These are phyloP conservation scores for Tympanuchus pallidicinctus DNA, from an alignment of 2,113 vertebrate species.

Conservation along the genomic window DNA sequence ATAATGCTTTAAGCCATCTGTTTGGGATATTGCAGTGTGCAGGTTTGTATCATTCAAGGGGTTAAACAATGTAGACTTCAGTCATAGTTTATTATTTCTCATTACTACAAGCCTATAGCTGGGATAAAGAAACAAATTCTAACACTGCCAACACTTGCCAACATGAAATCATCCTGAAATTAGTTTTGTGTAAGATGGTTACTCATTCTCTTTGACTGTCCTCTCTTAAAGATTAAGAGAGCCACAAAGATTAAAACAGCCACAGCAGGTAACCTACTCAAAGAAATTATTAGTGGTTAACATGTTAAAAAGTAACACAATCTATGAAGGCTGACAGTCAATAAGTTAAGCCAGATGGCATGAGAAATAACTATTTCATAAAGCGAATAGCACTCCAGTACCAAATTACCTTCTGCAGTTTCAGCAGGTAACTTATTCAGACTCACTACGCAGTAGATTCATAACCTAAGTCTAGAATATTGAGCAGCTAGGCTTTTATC, in stretches of 20 bases:
- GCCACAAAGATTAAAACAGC: background rate
- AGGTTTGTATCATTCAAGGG: background rate
- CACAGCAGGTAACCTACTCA: constrained; percentile 32
- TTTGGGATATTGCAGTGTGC: background rate
- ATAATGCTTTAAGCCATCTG: background rate
- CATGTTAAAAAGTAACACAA: constrained; percentile 26
- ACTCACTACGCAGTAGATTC: background rate
- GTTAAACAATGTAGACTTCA: background rate
- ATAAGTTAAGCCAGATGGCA: constrained; percentile 41
- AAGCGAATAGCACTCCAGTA: constrained; percentile 2
- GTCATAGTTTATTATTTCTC: background rate
- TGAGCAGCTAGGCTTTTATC: background rate
- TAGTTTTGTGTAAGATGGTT: background rate
- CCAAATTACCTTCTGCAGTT: background rate
- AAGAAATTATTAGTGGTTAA: constrained; percentile 17
- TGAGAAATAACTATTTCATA: constrained; percentile 11
- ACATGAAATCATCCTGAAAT: background rate
- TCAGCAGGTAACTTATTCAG: background rate
- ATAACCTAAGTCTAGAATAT: background rate
- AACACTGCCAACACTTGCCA: fast-evolving
- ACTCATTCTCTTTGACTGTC: background rate
- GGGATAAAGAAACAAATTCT: background rate
- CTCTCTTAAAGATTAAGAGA: background rate
- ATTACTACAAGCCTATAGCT: background rate
- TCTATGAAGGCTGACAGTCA: constrained; percentile 17